These are phyloP conservation scores for Puma concolor DNA, from an alignment of 2,113 vertebrate genomes.

Conservation along the genomic window DNA sequence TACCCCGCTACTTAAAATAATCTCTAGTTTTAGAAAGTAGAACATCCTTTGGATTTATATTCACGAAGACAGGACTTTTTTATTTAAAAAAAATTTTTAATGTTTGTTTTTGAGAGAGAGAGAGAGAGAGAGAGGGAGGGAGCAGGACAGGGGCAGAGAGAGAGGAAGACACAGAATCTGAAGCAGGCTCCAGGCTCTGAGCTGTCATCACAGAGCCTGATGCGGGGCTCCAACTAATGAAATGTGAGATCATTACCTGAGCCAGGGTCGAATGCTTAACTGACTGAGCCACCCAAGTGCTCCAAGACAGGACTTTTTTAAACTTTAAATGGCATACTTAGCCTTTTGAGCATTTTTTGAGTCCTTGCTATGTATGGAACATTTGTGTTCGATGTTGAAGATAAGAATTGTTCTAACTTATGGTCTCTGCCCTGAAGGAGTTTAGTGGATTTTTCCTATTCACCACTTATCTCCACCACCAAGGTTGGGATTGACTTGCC, in stretches of 20 bases:
- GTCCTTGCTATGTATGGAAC: neutral
- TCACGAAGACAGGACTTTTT: neutral
- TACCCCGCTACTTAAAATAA: slow-evolving; percentile 42
- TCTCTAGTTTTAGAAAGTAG: slow-evolving; percentile 44
- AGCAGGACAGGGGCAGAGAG: too few relatives aligned
- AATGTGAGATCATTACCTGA: too few relatives aligned
- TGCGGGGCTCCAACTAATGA: too few relatives aligned
- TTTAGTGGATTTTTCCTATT: neutral
- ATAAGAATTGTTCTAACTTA: neutral
- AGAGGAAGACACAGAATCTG: too few relatives aligned
- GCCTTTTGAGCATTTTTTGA: neutral
- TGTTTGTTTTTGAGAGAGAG: too few relatives aligned
- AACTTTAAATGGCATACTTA: neutral
- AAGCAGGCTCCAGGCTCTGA: too few relatives aligned
- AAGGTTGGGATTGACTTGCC: neutral
- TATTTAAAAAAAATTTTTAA: neutral
- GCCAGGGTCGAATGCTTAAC: too few relatives aligned
- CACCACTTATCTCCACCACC: neutral
- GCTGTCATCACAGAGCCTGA: too few relatives aligned
- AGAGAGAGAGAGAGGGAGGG: too few relatives aligned
- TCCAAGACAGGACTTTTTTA: neutral
- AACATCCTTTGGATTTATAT: slow-evolving; percentile 12
- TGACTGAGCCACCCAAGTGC: too few relatives aligned
- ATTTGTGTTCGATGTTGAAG: neutral
- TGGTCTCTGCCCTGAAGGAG: neutral